Evolutionary conservation across 2,113 vertebrate genomes (phyloP).

Genomic region (Gasterosteus aculeatus): DNA sequence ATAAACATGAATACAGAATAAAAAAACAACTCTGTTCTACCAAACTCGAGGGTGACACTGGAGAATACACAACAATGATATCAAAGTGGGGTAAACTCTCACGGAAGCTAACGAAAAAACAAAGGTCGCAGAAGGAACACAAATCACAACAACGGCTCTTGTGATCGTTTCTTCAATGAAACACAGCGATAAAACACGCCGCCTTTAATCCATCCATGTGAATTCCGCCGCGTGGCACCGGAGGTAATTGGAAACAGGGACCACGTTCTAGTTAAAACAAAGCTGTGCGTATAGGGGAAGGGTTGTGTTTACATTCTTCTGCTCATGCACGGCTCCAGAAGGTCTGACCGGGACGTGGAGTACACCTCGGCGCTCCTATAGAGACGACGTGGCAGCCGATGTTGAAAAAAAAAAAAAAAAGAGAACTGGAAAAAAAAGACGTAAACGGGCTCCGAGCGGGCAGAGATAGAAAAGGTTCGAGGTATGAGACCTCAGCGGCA

Average conservation of each 20-base stretch:
- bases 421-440: not conserved
- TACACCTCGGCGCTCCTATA: slow-evolving; percentile 59
- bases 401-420: not conserved
- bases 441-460: slow-evolving; percentile 9
- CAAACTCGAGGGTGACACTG: slow-evolving; percentile 61
- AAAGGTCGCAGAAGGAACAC: slow-evolving; percentile 40
- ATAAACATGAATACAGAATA: slow-evolving; percentile 52
- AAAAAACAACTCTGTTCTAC: slow-evolving; percentile 49
- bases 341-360: slow-evolving; percentile 73
- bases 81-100: slow-evolving; percentile 18
- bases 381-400: slow-evolving; percentile 52
- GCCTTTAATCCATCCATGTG: slow-evolving; percentile 52
- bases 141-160: slow-evolving; percentile 47
- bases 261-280: slow-evolving; percentile 68
- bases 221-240: slow-evolving; percentile 43
- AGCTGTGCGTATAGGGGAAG: slow-evolving; percentile 15
- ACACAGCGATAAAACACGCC: slow-evolving; percentile 37
- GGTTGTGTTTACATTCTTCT: slow-evolving; percentile 73
- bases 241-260: slow-evolving; percentile 75
- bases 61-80: slow-evolving; percentile 40
- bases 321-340: slow-evolving; percentile 67
- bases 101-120: slow-evolving; percentile 28
- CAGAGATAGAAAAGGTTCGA: slow-evolving; percentile 17
- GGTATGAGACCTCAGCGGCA: not conserved
- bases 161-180: slow-evolving; percentile 55